Base-by-base conservation (phyloP, 2,888 invertebrate genomes). In the Panopea generosa region DNA sequence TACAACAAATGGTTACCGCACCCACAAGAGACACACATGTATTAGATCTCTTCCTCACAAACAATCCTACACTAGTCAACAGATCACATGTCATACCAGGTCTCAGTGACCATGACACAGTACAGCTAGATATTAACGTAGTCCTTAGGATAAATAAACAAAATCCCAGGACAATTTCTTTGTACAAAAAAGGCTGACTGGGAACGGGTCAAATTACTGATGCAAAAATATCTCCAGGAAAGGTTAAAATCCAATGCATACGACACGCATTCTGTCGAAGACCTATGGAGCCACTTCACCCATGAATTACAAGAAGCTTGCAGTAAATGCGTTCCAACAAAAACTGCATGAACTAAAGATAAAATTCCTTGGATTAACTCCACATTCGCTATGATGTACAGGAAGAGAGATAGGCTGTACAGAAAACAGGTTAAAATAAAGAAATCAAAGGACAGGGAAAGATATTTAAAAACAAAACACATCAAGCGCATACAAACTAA, bases 341-440 rank as follows among this genome's bases (percentile, higher is more conserved):
- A 67, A 52, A 20, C 2, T 16, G 29, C 59, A 59, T 50, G 50
- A 18, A 20, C 20, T 14, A 67, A 67, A 67, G 59, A 67, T 33
- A 57, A 66, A 56, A 24, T 63, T 14, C 63, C 53, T 18, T 65
- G 56, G 65, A 65, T 65, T 18, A 65, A 65, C 11, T 27, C 40
- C 7, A 29, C 53, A 11, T n/a, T 56, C 11, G 55, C 40, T 55
- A 40, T 45, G 3, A 14, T 47, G 45, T 65, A 65, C 16, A 65
- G 65, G 18, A 65, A 45, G 55, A 27, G 56, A 20, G 55, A 56
- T 27, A 65, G 45, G 29, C 18, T 16, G 7, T 56, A 56, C 56
- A 56, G 18, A 43, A 43, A 33, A 43, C 24, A 40, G 11, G 24
- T 29, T 11, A 29, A n/a, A 7, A 27, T 18, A 7, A 45, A 27